Evolutionary conservation across 2,888 invertebrate genomes (phyloP), one percentile per base, ranked within the genome.

Genomic region (Erebia aethiops): DNA sequence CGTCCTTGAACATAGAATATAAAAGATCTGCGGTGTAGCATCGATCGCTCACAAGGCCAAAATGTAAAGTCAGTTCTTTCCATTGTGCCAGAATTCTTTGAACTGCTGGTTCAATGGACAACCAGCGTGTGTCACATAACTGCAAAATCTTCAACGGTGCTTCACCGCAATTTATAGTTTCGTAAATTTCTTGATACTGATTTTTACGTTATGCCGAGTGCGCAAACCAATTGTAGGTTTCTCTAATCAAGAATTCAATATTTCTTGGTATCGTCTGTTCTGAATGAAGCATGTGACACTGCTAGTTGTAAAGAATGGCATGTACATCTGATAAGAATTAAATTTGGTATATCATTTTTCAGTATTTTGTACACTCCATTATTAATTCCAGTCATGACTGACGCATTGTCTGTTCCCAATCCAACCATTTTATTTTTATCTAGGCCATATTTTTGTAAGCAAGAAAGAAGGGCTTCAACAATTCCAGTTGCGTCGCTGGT

Each of bases 401-500:
- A 74, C 3, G 84, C 84, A 75, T 84, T 84, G 58, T 83, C 83
- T 1, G 80, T 79, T 7, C 81, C 82, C 11, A 83, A 77, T 8
- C 80, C 83, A 65, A 81, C 67, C 67, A 82, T 65, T 58, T 79
- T 77, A 73, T 76, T 52, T 49, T 75, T 68, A 16, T 49, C n/a
- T 16, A 52, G n/a, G n/a, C 16, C 9, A n/a, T 16, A 16, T 52
- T 52, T 16, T 52, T n/a, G 8, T 16, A 52, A 52, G n/a, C n/a
- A 52, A 16, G 8, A 5, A 16, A 16, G n/a, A n/a, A 52, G 5
- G 16, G n/a, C 52, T n/a, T 52, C 16, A n/a, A 52, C 52, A 16
- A 52, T 52, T 52, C n/a, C 52, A 16, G n/a, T 16, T n/a, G n/a
- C 52, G 16, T 52, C 52, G 13, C 49, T 13, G 49, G 11, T 49